A percentile compares a stretch with the other conserved stretches of the same genome.
Evolutionary conservation across 2,888 invertebrate genomes (phyloP).

Genomic region (Altica lythri): DNA sequence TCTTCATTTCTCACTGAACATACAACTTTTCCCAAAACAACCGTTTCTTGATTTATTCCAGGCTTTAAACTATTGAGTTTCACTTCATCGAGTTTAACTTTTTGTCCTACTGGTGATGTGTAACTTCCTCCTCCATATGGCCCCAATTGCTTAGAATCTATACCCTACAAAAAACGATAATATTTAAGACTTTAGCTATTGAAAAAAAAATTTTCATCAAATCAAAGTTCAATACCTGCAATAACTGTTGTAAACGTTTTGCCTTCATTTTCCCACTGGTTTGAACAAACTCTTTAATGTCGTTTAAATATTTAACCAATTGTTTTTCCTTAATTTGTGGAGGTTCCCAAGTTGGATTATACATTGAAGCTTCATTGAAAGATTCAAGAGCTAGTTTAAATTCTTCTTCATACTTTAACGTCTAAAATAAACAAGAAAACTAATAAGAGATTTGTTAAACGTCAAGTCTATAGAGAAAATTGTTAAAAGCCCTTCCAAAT

Average conservation of each 20-base stretch:
- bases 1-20: constrained; percentile 78
- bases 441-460: constrained; percentile 9
- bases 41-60: constrained; percentile 70
- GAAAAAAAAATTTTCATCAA: not conserved
- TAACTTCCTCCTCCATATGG: constrained; percentile 67
- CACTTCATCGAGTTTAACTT: constrained; percentile 59
- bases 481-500: too few relatives aligned
- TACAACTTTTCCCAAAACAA: constrained; percentile 78
- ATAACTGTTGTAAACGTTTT: constrained; percentile 71
- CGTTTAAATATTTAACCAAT: constrained; percentile 68
- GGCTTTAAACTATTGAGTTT: constrained; percentile 62
- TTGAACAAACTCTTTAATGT: constrained; percentile 66
- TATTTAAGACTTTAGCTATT: not conserved
- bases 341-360: constrained; percentile 79
- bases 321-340: constrained; percentile 67
- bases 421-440: constrained; percentile 58
- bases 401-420: constrained; percentile 78
- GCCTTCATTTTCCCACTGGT: constrained; percentile 75
- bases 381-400: constrained; percentile 73
- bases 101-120: constrained; percentile 59
- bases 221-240: constrained; percentile 59
- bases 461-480: not conserved
- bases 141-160: constrained; percentile 72
- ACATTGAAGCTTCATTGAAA: constrained; percentile 67
- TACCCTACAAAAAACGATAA: constrained; percentile 56